Evolutionary conservation across 2,888 invertebrate species (phyloP).

Genomic region (Pinctada fucata): DNA sequence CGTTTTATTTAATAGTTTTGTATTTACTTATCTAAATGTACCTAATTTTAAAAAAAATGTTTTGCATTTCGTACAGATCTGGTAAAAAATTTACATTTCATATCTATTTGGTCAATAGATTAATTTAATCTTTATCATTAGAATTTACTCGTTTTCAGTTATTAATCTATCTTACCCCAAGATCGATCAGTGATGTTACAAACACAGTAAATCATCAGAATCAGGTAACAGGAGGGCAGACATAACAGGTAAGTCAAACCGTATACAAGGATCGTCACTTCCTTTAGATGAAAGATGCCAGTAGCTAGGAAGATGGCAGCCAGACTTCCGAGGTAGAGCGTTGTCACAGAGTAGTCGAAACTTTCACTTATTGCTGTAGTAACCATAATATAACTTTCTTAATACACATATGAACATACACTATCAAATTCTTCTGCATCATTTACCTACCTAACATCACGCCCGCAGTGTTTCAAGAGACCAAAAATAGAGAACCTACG

Average conservation of each 20-base stretch:
- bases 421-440: not conserved
- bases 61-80: too few species aligned
- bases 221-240: constrained; percentile 70
- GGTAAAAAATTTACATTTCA: too few species aligned
- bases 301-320: constrained; percentile 60
- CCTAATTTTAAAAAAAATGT: too few species aligned
- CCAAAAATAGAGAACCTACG: too few species aligned
- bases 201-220: constrained; percentile 70
- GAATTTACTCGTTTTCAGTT: too few species aligned
- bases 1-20: too few species aligned
- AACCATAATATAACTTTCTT: not conserved
- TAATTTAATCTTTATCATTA: too few species aligned
- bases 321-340: constrained; percentile 62
- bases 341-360: constrained; percentile 62
- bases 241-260: constrained; percentile 72
- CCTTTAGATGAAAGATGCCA: constrained; percentile 64
- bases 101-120: too few species aligned
- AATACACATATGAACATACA: not conserved
- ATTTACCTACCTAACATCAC: too few species aligned
- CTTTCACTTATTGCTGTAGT: constrained; percentile 51
- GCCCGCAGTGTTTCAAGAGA: too few species aligned
- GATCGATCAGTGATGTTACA: constrained; percentile 72
- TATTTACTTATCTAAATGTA: too few species aligned
- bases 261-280: constrained; percentile 66
- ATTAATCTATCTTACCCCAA: constrained; percentile 64